These are phyloP conservation scores for Drosophila testacea DNA, from an alignment of 2,888 invertebrate genomes.

Conservation along the genomic window DNA sequence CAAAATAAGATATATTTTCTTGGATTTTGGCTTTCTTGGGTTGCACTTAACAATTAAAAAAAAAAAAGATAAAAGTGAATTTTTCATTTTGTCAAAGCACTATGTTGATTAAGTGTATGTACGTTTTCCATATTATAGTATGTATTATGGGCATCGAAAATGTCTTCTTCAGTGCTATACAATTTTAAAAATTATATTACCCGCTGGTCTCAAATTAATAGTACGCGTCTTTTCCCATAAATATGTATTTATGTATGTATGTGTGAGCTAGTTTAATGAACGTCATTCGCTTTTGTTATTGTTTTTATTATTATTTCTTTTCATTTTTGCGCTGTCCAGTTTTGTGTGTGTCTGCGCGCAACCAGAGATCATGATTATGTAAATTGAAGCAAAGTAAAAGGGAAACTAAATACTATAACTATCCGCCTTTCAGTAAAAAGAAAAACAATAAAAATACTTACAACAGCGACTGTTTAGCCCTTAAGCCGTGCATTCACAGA, in stretches of 20 bases:
- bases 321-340: slow-evolving; percentile 46
- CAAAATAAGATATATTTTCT: no score
- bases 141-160: slow-evolving; percentile 17
- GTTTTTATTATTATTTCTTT: slow-evolving; percentile 32
- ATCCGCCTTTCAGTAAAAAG: slow-evolving; percentile 16
- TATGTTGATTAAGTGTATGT: no score
- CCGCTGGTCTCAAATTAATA: slow-evolving; percentile 39
- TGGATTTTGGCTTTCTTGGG: no score
- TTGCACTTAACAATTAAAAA: no score
- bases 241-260: slow-evolving; percentile 14
- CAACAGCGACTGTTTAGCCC: slow-evolving; percentile 33
- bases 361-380: slow-evolving; percentile 71
- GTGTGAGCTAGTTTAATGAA: slow-evolving; percentile 65
- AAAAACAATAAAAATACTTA: slow-evolving; percentile 25
- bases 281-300: slow-evolving; percentile 44
- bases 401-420: slow-evolving; percentile 76
- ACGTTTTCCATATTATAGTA: neutral
- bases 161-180: slow-evolving; percentile 4
- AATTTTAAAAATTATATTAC: slow-evolving; percentile 14
- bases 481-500: slow-evolving; percentile 33
- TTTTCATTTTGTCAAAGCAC: no score
- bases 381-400: slow-evolving; percentile 76
- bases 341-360: slow-evolving; percentile 43
- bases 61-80: no score
- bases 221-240: slow-evolving; percentile 34